phyloP scores from a whole-genome alignment of 2,888 invertebrate genomes.

The Pristionchus exspectatus region DNA sequence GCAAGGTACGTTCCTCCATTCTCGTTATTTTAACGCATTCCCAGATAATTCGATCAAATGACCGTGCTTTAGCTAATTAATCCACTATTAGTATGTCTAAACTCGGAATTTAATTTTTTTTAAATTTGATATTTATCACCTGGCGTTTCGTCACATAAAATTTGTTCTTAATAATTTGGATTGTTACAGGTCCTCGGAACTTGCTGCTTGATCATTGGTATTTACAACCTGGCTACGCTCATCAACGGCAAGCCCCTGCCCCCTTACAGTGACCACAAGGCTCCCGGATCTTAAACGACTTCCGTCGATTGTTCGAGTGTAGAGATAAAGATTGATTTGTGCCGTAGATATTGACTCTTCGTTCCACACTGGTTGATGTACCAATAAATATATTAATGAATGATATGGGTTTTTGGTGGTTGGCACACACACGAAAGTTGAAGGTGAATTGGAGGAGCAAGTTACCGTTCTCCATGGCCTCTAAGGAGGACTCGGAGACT shows the following conservation, averaged over 20 bases:
- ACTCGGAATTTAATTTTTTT: not conserved
- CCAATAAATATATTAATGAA: constrained; percentile 40
- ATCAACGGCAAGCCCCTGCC: constrained; percentile 72
- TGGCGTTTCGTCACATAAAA: not conserved
- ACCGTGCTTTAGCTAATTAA: no score
- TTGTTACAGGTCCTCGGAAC: constrained; percentile 58
- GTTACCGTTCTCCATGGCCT: constrained; percentile 37
- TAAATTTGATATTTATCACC: not conserved
- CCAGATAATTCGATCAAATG: not conserved
- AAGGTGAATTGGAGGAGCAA: constrained; percentile 53
- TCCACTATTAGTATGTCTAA: not conserved
- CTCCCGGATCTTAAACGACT: constrained; percentile 67
- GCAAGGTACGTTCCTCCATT: constrained; percentile 60
- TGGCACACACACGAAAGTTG: constrained; percentile 20
- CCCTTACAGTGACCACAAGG: constrained; percentile 72
- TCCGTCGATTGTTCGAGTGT: constrained; percentile 42
- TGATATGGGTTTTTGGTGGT: not conserved
- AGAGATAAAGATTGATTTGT: constrained; percentile 54
- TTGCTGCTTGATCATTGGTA: constrained; percentile 67
- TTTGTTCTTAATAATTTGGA: not conserved
- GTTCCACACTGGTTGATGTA: constrained; percentile 25
- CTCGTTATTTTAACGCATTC: not conserved
- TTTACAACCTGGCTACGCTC: constrained; percentile 73
- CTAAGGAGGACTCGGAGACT: constrained; percentile 51
- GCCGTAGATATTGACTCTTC: constrained; percentile 21